Percentiles rank a stretch among this genome's conserved stretches.
These are phyloP conservation scores for Gasterosteus nipponicus DNA, from an alignment of 2,113 vertebrate genomes.

Conservation along the genomic window DNA sequence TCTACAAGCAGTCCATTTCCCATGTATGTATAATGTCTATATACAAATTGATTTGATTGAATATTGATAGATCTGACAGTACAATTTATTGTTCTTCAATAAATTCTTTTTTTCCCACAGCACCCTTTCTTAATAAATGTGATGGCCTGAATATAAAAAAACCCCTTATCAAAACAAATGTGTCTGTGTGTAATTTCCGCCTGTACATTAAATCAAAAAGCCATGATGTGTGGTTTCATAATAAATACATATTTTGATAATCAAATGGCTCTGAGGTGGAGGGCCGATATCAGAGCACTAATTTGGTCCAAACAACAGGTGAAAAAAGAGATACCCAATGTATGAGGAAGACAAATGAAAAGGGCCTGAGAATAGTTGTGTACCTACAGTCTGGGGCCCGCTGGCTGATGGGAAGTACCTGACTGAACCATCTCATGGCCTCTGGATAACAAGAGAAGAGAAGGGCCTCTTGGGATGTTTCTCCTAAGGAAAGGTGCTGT, in stretches of 20 bases:
- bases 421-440: constrained; percentile 10
- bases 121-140: background rate
- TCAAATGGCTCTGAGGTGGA: background rate
- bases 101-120: background rate
- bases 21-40: no score
- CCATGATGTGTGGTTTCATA: background rate
- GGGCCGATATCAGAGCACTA: background rate
- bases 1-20: no score
- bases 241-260: background rate
- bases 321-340: background rate
- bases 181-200: background rate
- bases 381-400: constrained; percentile 8
- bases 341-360: background rate
- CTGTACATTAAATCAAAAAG: background rate
- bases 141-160: background rate
- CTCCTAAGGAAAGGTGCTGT: constrained; percentile 12
- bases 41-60: no score
- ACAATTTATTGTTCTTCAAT: background rate
- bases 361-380: constrained; percentile 17
- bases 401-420: constrained; percentile 22
- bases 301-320: background rate
- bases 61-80: background rate
- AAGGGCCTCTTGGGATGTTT: background rate
- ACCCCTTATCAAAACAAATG: background rate
- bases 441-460: background rate